A percentile compares a stretch with the other conserved stretches of the same genome.
These are phyloP conservation scores for Orestias chungarensis DNA, from an alignment of 2,797 vertebrate species.

Conservation along the genomic window DNA sequence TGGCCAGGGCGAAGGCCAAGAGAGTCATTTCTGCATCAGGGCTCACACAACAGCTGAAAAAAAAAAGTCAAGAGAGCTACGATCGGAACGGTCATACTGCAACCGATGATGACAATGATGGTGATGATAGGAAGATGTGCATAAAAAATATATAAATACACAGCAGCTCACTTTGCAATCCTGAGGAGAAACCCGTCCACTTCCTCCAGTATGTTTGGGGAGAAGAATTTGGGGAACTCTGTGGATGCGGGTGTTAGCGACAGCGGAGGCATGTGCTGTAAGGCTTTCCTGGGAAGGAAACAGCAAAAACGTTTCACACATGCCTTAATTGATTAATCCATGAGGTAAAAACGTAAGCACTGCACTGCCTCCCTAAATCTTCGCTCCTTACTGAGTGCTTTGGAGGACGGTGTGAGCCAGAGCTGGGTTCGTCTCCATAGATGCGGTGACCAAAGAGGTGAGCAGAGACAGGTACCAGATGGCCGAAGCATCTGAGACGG, in stretches of 20 bases:
- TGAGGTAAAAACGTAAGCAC: too few relatives aligned
- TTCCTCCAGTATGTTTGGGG: conserved; percentile 93
- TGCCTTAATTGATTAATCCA: background rate
- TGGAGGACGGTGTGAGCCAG: conserved; percentile 94
- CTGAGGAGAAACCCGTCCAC: conserved; percentile 95
- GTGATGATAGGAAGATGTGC: background rate
- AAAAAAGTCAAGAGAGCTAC: background rate
- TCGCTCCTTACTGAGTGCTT: conserved; percentile 87
- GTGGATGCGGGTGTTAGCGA: conserved; percentile 90
- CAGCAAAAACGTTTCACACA: conserved; percentile 1
- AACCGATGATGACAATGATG: background rate
- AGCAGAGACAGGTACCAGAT: conserved; percentile 99
- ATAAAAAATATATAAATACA: conserved; percentile 8
- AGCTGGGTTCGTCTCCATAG: conserved; percentile 95
- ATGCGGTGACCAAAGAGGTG: conserved; percentile 94
- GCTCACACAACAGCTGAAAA: conserved; percentile 86
- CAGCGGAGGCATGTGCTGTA: conserved; percentile 95
- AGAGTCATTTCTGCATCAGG: conserved; percentile 93
- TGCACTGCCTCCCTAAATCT: background rate
- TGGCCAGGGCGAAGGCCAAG: conserved; percentile 93
- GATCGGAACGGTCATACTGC: background rate
- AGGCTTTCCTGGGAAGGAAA: conserved; percentile 86
- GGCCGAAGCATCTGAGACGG: conserved; percentile 94
- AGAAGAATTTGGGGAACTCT: conserved; percentile 94
- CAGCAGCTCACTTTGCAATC: conserved; percentile 89